Conservation (phyloP, 2,113 vertebrate genomes). For the Crocuta crocuta region DNA sequence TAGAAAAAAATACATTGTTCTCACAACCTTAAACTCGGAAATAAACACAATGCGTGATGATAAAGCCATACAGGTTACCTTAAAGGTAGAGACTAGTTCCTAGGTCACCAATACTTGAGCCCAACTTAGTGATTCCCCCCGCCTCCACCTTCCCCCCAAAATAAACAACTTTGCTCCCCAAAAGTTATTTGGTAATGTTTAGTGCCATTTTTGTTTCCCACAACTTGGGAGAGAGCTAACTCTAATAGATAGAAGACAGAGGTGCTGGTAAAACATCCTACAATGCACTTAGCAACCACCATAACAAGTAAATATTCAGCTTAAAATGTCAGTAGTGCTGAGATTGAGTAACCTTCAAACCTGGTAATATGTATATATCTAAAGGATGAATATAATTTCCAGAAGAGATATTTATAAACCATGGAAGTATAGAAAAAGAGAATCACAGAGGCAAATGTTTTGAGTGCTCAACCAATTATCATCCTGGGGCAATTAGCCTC, state of each 20-base stretch:
- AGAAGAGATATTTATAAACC: background rate
- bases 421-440: background rate
- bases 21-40: background rate
- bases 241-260: background rate
- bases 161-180: background rate
- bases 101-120: background rate
- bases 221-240: background rate
- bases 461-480: background rate
- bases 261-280: background rate
- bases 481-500: background rate
- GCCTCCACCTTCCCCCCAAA: background rate
- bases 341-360: background rate
- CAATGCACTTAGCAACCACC: background rate
- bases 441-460: background rate
- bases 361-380: background rate
- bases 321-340: background rate
- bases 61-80: background rate
- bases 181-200: background rate
- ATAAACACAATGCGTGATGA: background rate
- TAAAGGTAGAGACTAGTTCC: background rate
- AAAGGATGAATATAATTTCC: background rate
- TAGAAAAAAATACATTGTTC: background rate
- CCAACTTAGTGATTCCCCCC: background rate
- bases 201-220: background rate
- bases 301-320: background rate